Conservation (phyloP, 2,113 vertebrate genomes). For the Larimichthys polyactis region DNA sequence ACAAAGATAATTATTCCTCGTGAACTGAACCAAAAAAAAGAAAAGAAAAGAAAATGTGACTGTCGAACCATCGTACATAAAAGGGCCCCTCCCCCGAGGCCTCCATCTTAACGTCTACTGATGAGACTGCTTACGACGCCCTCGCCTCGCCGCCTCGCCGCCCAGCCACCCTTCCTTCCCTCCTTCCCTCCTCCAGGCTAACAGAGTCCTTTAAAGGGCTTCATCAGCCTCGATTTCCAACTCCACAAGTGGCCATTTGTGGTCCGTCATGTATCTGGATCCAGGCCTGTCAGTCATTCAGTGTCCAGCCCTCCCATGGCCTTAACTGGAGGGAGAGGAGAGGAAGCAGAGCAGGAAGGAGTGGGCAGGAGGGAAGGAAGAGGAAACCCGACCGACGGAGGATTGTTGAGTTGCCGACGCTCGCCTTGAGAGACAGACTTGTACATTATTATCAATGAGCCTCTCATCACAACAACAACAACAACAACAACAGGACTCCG, state of each 20-base stretch:
- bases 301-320: constrained; percentile 66
- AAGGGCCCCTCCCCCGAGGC: constrained; percentile 38
- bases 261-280: constrained; percentile 18
- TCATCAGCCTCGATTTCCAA: constrained; percentile 19
- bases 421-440: constrained; percentile 39
- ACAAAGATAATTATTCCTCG: constrained; percentile 64
- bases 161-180: not conserved
- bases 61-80: constrained; percentile 57
- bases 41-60: constrained; percentile 8
- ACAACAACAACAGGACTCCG: not conserved
- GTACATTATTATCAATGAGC: constrained; percentile 36
- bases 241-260: constrained; percentile 15
- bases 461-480: constrained; percentile 31
- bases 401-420: constrained; percentile 27
- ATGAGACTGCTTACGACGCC: constrained; percentile 47
- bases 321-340: constrained; percentile 58
- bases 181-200: constrained; percentile 19
- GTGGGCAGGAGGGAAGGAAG: too few species aligned
- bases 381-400: not conserved
- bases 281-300: constrained; percentile 38
- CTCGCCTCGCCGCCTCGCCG: not conserved
- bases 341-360: constrained; percentile 36
- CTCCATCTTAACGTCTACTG: constrained; percentile 39
- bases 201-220: constrained; percentile 57
- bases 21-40: constrained; percentile 73